These are phyloP conservation scores for Amiota mariae DNA, from an alignment of 2,888 invertebrate species.

Conservation along the genomic window DNA sequence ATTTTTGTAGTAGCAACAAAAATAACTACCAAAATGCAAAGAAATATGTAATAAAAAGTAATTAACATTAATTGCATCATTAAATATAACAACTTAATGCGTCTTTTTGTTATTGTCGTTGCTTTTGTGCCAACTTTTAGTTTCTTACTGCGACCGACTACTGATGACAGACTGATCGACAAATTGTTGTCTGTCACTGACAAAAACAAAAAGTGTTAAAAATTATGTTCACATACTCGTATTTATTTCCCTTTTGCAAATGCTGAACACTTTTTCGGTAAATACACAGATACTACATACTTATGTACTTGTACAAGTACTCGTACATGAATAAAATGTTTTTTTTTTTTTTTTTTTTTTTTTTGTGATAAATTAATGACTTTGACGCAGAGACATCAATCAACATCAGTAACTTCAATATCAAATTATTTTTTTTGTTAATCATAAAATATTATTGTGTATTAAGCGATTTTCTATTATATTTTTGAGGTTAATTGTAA, in stretches of 20 bases:
- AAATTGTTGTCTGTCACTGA: constrained; percentile 24
- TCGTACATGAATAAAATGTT: constrained; percentile 48
- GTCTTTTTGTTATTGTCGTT: constrained; percentile 22
- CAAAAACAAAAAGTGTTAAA: constrained; percentile 22
- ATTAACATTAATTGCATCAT: constrained; percentile 64
- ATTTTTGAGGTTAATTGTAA: constrained; percentile 18
- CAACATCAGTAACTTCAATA: constrained; percentile 13
- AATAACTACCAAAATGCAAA: constrained; percentile 7
- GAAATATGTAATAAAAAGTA: constrained; percentile 46
- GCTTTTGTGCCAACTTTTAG: constrained; percentile 6
- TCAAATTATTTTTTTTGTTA: constrained; percentile 21
- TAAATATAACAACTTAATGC: constrained; percentile 61
- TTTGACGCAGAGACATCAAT: constrained; percentile 26
- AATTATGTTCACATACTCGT: background rate
- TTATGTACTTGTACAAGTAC: constrained; percentile 19
- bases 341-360: constrained; percentile 41
- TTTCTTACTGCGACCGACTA: background rate
- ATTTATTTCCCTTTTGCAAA: background rate
- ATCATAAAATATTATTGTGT: too few species aligned
- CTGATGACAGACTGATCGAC: background rate
- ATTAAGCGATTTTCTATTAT: background rate
- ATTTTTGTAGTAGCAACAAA: background rate
- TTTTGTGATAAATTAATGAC: constrained; percentile 50
- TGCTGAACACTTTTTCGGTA: background rate
- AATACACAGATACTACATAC: background rate